phyloP scores from a whole-genome alignment of 2,888 invertebrate species.

The Lasioglossum oenotherae region DNA sequence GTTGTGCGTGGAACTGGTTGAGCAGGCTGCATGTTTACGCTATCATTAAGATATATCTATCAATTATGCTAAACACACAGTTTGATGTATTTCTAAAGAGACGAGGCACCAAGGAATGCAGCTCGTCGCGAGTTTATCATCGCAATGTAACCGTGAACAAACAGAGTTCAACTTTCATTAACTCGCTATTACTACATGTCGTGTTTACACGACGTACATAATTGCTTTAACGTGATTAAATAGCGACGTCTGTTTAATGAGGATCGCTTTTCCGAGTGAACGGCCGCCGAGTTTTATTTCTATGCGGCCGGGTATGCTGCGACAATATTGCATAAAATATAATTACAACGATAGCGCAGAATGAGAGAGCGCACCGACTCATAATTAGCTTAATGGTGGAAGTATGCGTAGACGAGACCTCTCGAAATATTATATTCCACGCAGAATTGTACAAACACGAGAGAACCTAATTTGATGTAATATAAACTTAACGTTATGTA shows the following conservation, averaged over 20 bases:
- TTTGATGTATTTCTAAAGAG: neutral
- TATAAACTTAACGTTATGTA: neutral
- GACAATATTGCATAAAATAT: constrained; percentile 13
- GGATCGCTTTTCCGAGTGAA: neutral
- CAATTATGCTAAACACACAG: neutral
- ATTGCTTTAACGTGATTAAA: constrained; percentile 28
- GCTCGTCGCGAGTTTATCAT: neutral
- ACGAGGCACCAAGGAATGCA: neutral
- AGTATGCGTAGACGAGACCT: neutral
- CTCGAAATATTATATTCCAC: neutral
- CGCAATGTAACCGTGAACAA: neutral
- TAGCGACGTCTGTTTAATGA: constrained; percentile 13
- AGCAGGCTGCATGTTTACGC: neutral
- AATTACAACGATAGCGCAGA: constrained; percentile 4
- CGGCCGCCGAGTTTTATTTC: constrained; percentile 32
- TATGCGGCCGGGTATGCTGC: neutral
- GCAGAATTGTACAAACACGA: neutral
- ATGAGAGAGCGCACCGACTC: neutral
- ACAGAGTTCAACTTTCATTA: constrained; percentile 12
- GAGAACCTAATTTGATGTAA: neutral
- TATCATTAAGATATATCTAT: constrained; percentile 13
- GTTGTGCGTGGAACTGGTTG: constrained; percentile 4
- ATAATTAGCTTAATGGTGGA: neutral
- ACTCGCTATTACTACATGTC: constrained; percentile 21
- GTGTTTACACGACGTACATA: constrained; percentile 19